Conservation (phyloP, 2,888 invertebrate species). For the Tuberolachnus salignus region DNA sequence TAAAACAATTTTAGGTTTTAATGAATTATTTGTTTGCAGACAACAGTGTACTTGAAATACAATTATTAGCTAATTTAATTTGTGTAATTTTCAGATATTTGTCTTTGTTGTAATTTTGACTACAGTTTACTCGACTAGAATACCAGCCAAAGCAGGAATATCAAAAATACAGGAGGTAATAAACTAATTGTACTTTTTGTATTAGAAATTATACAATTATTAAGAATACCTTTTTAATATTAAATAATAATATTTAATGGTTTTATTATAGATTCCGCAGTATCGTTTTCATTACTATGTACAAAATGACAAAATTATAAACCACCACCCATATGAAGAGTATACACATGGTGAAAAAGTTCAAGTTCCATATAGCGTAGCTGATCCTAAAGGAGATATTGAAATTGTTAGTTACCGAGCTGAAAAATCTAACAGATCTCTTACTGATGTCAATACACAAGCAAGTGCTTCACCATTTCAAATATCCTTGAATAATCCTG, state of each 20-base stretch:
- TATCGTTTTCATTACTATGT: slow-evolving; percentile 59
- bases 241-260: background rate
- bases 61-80: background rate
- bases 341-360: slow-evolving; percentile 59
- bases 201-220: background rate
- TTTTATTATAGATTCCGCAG: slow-evolving; percentile 50
- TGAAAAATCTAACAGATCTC: slow-evolving; percentile 60
- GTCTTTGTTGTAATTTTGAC: slow-evolving; percentile 5
- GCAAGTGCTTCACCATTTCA: slow-evolving; percentile 39
- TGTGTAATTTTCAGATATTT: slow-evolving; percentile 31
- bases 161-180: slow-evolving; percentile 37
- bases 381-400: slow-evolving; percentile 60
- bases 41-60: too few species aligned
- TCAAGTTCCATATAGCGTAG: slow-evolving; percentile 60
- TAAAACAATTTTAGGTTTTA: too few species aligned
- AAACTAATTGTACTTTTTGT: background rate
- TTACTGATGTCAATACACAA: slow-evolving; percentile 59
- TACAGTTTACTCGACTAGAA: slow-evolving; percentile 14
- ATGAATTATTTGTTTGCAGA: too few species aligned
- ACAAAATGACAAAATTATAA: slow-evolving; percentile 59
- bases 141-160: slow-evolving; percentile 11
- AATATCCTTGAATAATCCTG: slow-evolving; percentile 1
- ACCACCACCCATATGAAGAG: slow-evolving; percentile 60
- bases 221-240: background rate
- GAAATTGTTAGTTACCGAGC: slow-evolving; percentile 60